phyloP scores from a whole-genome alignment of 2,888 invertebrate genomes.

The Entomobrya proxima region DNA sequence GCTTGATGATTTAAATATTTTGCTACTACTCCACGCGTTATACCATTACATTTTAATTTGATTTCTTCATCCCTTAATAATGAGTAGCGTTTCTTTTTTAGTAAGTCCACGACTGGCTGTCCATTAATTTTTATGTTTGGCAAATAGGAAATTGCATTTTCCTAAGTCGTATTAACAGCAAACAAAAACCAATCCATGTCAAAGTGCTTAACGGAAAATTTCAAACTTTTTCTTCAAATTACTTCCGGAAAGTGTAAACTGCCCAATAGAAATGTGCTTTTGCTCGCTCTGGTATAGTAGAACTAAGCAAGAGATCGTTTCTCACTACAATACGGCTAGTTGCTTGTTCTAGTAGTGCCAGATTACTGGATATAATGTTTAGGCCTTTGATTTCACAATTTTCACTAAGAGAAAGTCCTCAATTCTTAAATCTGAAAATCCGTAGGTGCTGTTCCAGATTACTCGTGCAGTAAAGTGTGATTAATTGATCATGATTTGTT shows the following conservation, averaged over 20 bases:
- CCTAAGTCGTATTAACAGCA: neutral
- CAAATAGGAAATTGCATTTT: neutral
- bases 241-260: neutral
- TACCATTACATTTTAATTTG: neutral
- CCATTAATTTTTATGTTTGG: neutral
- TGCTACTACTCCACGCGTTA: neutral
- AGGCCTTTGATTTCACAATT: neutral
- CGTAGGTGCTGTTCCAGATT: neutral
- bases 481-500: neutral
- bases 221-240: neutral
- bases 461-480: neutral
- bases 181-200: slow-evolving; percentile 18
- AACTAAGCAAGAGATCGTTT: slow-evolving; percentile 7
- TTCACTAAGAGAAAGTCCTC: neutral
- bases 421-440: neutral
- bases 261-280: neutral
- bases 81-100: neutral
- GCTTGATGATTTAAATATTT: neutral
- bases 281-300: neutral
- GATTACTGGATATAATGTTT: neutral
- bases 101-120: neutral
- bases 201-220: neutral
- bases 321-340: neutral
- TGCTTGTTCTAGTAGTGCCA: neutral
- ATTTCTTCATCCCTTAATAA: neutral